phyloP scores from a whole-genome alignment of 1,140 invertebrate genomes.

The Zaprionus taronus region DNA sequence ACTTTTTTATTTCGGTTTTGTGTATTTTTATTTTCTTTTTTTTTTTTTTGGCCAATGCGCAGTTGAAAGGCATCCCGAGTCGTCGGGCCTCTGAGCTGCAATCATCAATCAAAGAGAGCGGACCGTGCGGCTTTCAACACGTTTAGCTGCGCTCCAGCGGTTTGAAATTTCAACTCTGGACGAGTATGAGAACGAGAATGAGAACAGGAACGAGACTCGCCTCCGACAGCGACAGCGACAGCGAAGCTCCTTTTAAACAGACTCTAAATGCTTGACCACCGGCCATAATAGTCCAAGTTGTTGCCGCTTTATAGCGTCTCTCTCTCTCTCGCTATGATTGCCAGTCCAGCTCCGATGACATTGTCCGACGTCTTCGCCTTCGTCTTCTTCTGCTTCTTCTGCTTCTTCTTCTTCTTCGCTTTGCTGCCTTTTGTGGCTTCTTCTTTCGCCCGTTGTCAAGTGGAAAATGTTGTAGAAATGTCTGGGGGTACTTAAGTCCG shows the following conservation, averaged over 20 bases:
- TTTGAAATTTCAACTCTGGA: slow-evolving; percentile 69
- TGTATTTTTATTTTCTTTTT: slow-evolving; percentile 7
- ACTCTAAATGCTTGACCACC: slow-evolving; percentile 73
- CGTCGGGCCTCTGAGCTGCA: slow-evolving; percentile 53
- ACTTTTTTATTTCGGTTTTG: slow-evolving; percentile 13
- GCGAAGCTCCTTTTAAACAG: slow-evolving; percentile 44
- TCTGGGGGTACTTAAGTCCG: slow-evolving; percentile 64
- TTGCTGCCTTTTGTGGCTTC: slow-evolving; percentile 75
- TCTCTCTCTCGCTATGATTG: slow-evolving; percentile 3
- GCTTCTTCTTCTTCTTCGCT: slow-evolving; percentile 13
- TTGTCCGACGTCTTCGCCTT: slow-evolving; percentile 23
- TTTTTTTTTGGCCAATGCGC: slow-evolving; percentile 49
- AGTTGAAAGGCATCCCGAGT: slow-evolving; percentile 67
- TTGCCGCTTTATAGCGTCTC: slow-evolving; percentile 60
- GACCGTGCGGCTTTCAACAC: slow-evolving; percentile 70
- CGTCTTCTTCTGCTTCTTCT: background rate
- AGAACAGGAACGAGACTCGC: background rate
- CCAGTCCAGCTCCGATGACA: slow-evolving; percentile 41
- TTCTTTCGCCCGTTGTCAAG: slow-evolving; percentile 70
- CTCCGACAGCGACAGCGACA: background rate
- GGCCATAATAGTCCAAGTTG: slow-evolving; percentile 75
- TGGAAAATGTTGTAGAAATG: slow-evolving; percentile 78
- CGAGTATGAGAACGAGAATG: background rate
- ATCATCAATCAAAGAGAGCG: slow-evolving; percentile 76
- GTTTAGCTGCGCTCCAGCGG: slow-evolving; percentile 72